Base-by-base conservation (phyloP, 2,113 vertebrate genomes). In the Nicator chloris region DNA sequence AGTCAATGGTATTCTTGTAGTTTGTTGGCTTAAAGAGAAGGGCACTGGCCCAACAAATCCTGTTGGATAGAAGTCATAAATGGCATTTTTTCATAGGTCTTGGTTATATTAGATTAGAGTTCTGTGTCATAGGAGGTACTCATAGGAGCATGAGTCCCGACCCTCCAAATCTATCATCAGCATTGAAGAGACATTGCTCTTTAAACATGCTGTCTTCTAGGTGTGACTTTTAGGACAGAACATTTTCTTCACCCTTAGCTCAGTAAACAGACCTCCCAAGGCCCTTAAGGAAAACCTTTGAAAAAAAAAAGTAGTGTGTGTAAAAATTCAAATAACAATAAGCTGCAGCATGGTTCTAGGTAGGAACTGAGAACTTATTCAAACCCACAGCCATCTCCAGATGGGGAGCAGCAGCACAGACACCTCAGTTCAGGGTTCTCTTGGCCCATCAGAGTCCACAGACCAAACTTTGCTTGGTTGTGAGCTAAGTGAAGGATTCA, bases 271-370 rank as follows among this genome's bases (percentile, higher is more conserved):
- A 64, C 10, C 6, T 86, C 20, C 6, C 26, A 56, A 18, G 8
- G 12, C 6, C 22, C 28, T 51, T n/a, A 28, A 53, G 16, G 16
- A 63, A 83, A 83, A 57, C 10, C 4, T 93, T 47, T 31, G 49
- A 26, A 7, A 19, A 76, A 69, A 66, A 66, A 83, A 81, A 42
- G 11, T 4, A 42, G 4, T 3, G 5, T 49, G 49, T 78, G 19
- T 15, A 63, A 40, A 56, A 77, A 44, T 20, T 40, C 45, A 51
- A 75, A 63, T 22, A 56, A 19, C 27, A 35, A 2, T 73, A 33
- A 47, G 5, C 3, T 71, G 35, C 21, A 44, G 13, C 1, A 0
- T 31, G 16, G 6, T 20, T 13, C 16, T 69, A 9, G 6, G 20
- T 51, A 59, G 69, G 26, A 35, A 49, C 11, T 28, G 23, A 14